These are phyloP conservation scores for Redunca redunca DNA, from an alignment of 2,113 vertebrate species.

Conservation along the genomic window DNA sequence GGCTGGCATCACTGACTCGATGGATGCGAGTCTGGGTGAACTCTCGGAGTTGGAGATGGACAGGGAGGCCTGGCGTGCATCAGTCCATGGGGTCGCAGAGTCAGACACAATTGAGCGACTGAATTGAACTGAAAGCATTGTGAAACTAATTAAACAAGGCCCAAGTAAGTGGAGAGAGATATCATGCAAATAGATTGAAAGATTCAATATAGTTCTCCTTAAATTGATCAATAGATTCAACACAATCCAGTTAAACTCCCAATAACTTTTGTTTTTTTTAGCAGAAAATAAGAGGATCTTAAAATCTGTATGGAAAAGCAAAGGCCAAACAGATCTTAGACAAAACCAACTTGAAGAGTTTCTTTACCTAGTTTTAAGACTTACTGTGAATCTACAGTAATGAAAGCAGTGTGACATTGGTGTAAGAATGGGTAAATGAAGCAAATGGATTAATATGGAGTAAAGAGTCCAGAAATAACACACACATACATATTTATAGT, in stretches of 20 bases:
- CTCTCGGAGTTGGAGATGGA: not conserved
- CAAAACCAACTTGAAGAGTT: not conserved
- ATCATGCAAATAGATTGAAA: not conserved
- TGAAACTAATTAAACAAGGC: slow-evolving; percentile 17
- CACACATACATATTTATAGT: not conserved
- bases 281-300: not conserved
- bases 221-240: not conserved
- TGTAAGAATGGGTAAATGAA: not conserved
- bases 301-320: slow-evolving; percentile 4
- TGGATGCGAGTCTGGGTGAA: not conserved
- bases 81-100: not conserved
- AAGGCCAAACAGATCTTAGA: not conserved
- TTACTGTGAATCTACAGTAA: not conserved
- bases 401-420: not conserved
- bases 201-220: not conserved
- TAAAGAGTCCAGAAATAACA: not conserved
- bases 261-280: not conserved
- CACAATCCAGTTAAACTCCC: not conserved
- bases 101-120: not conserved
- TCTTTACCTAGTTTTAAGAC: not conserved
- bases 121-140: not conserved
- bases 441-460: not conserved
- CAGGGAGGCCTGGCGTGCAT: not conserved
- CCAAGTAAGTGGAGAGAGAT: not conserved
- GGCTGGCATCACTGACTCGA: not conserved